Evolutionary conservation across 2,888 invertebrate species (phyloP), one percentile per base, ranked within the genome.

Genomic region (Opisthograptis luteolata): DNA sequence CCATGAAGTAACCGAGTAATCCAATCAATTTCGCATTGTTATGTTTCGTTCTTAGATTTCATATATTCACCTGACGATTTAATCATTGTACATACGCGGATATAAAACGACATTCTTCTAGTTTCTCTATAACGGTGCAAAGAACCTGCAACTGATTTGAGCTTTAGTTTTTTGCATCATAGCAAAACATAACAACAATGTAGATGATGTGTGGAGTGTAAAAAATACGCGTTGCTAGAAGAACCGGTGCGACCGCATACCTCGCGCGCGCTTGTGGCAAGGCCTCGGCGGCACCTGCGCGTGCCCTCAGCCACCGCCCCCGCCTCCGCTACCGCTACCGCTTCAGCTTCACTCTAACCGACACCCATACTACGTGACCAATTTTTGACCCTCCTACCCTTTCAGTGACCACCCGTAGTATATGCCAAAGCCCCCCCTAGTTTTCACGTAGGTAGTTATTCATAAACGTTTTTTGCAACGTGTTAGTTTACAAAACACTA

Each of bases 171-270:
- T 88, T 88, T 87, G 84, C 82, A 81, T 82, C 76, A 78, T 76
- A 87, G 83, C 81, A 86, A 88, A 87, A 87, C 83, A 83, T 80
- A 82, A 83, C 76, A 87, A 87, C 86, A 88, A 87, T 86, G 81
- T 87, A 72, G 84, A 84, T 86, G 82, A 87, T 88, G 84, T 87
- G 87, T 86, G 81, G 79, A 63, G 70, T 83, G 82, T 86, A 87
- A 87, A 89, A 89, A 89, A 87, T 82, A 84, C 83, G 84, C 82
- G 81, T 74, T 59, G 87, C 86, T 87, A 87, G 87, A 81, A 83
- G 82, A 90, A 90, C 90, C 90, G 90, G 90, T 89, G 87, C 70
- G 84, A 89, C 89, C 84, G 82, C 90, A 90, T 90, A 81, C 88
- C 87, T 73, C 69, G 78, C 83, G 82, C 77, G 81, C 81, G 84